Percentiles rank a stretch among this genome's conserved stretches.
phyloP scores from a whole-genome alignment of 2,113 vertebrate genomes.

The Anseranas semipalmata region DNA sequence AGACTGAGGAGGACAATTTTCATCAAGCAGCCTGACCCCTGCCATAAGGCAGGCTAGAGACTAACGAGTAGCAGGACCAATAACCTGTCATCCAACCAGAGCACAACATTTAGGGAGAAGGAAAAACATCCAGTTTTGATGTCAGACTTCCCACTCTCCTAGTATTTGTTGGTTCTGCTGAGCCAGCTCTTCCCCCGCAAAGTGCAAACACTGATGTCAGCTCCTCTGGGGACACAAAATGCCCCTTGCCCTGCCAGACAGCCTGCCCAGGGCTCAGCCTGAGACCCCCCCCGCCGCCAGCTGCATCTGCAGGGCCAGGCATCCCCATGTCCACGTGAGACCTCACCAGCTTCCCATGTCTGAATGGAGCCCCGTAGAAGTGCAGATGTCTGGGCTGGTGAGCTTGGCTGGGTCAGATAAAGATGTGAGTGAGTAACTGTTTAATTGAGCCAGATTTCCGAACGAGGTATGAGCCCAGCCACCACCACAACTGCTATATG shows the following conservation, averaged over 20 bases:
- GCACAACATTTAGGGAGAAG: not conserved
- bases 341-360: not conserved
- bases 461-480: not conserved
- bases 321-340: not conserved
- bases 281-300: not conserved
- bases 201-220: not conserved
- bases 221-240: not conserved
- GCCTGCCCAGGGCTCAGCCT: not conserved
- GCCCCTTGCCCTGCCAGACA: accelerated
- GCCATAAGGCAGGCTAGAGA: not conserved
- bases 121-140: not conserved
- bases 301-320: not conserved
- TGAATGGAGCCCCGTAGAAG: not conserved
- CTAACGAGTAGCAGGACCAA: not conserved
- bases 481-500: not conserved
- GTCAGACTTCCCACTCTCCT: not conserved
- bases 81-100: not conserved
- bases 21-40: not conserved
- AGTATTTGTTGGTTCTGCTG: not conserved
- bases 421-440: not conserved
- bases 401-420: not conserved
- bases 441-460: not conserved
- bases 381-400: not conserved
- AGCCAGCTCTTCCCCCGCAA: not conserved
- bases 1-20: not conserved